Evolutionary conservation across 2,888 invertebrate genomes (phyloP).

Genomic region (Limenitis camilla): DNA sequence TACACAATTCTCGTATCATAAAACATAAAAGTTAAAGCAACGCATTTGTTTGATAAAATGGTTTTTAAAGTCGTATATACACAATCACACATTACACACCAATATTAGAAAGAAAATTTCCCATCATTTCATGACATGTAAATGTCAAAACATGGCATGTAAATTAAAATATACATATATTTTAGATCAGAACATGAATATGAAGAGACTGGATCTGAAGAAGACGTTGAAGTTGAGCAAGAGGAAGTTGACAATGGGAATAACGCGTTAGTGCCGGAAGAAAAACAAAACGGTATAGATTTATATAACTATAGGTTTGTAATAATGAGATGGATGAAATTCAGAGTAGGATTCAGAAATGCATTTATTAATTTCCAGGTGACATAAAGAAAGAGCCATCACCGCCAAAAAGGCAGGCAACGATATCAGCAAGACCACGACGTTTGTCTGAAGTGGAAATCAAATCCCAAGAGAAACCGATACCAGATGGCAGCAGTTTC

Average conservation of each 20-base stretch:
- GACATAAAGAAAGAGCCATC: constrained; percentile 50
- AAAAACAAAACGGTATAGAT: constrained; percentile 56
- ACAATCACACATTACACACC: background rate
- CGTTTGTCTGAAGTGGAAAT: constrained; percentile 88
- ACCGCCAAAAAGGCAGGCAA: constrained; percentile 37
- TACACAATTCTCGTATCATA: too few species aligned
- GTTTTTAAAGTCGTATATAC: background rate
- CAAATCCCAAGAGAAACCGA: constrained; percentile 86
- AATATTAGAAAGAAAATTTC: too few species aligned
- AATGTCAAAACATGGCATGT: too few species aligned
- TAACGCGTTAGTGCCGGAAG: constrained; percentile 57
- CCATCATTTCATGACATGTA: too few species aligned
- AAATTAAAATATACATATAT: background rate
- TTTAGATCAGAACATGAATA: constrained; percentile 78
- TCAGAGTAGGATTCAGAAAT: background rate
- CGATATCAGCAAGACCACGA: constrained; percentile 82
- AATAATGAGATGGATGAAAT: background rate
- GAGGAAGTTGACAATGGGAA: constrained; percentile 75
- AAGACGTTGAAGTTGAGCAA: constrained; percentile 79
- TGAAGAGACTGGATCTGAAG: constrained; percentile 81
- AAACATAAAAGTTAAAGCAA: too few species aligned
- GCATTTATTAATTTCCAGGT: constrained; percentile 32
- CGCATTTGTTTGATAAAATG: background rate
- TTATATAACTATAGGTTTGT: background rate
- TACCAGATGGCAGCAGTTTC: constrained; percentile 91